Evolutionary conservation across 1,140 invertebrate genomes (phyloP).

Genomic region (Aphis gossypii): DNA sequence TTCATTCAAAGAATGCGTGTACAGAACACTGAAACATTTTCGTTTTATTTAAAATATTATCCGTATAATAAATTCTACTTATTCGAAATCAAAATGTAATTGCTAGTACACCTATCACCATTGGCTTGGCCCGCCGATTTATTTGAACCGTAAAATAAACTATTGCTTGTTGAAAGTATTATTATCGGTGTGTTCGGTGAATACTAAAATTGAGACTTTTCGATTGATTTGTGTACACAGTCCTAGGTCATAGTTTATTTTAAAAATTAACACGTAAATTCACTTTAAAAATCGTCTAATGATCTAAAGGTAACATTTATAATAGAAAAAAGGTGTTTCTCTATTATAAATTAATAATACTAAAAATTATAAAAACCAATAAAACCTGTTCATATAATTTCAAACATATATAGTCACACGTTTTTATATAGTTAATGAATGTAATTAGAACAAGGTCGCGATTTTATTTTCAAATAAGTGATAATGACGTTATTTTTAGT

Average conservation of each 20-base stretch:
- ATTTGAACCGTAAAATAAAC: background rate
- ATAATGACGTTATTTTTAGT: background rate
- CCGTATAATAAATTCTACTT: background rate
- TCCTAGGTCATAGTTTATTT: background rate
- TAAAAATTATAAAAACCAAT: too few species aligned
- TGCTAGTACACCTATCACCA: too few species aligned
- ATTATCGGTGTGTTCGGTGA: background rate
- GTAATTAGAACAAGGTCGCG: background rate
- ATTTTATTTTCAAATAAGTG: background rate
- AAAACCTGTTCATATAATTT: too few species aligned
- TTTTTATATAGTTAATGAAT: background rate
- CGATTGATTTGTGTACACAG: background rate
- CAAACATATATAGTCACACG: too few species aligned
- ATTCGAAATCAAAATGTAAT: background rate
- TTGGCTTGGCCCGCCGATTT: background rate
- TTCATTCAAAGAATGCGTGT: background rate
- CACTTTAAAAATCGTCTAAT: background rate
- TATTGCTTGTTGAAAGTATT: background rate
- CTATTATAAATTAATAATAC: background rate
- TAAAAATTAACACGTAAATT: background rate
- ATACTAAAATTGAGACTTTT: background rate
- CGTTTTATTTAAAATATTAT: slow-evolving; percentile 6
- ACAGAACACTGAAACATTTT: background rate
- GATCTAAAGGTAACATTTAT: background rate
- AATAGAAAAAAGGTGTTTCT: background rate